Conservation (phyloP, 2,888 invertebrate species). For the Spilosoma lubricipeda region DNA sequence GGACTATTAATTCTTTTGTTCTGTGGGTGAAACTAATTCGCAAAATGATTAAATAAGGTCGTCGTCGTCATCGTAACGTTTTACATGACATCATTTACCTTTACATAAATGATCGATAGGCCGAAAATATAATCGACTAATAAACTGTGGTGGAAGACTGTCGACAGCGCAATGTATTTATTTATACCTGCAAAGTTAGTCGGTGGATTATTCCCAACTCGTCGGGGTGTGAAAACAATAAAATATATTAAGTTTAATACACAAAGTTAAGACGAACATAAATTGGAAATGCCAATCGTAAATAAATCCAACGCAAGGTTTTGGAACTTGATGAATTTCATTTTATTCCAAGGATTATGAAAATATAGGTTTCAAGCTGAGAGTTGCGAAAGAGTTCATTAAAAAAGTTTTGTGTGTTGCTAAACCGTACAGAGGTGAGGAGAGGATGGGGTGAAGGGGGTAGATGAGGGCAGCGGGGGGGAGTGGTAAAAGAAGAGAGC, state of each 20-base stretch:
- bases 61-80: too few relatives aligned
- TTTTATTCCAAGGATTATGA: constrained; percentile 37
- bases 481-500: neutral
- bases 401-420: constrained; percentile 46
- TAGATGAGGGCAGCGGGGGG: neutral
- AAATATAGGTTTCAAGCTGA: constrained; percentile 32
- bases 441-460: neutral
- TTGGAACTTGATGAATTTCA: constrained; percentile 35
- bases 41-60: neutral
- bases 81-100: neutral
- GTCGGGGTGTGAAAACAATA: constrained; percentile 17
- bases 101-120: neutral
- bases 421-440: constrained; percentile 19
- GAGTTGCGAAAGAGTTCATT: constrained; percentile 45
- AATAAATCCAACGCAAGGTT: constrained; percentile 37
- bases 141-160: neutral
- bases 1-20: too few relatives aligned
- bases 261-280: constrained; percentile 22
- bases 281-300: constrained; percentile 41
- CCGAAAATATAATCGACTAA: neutral
- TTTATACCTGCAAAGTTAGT: constrained; percentile 6
- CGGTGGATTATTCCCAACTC: constrained; percentile 2
- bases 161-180: constrained; percentile 4
- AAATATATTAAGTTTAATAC: constrained; percentile 23
- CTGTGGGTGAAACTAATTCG: neutral